phyloP scores from a whole-genome alignment of 2,797 vertebrate species.

The Epinephelus awoara region DNA sequence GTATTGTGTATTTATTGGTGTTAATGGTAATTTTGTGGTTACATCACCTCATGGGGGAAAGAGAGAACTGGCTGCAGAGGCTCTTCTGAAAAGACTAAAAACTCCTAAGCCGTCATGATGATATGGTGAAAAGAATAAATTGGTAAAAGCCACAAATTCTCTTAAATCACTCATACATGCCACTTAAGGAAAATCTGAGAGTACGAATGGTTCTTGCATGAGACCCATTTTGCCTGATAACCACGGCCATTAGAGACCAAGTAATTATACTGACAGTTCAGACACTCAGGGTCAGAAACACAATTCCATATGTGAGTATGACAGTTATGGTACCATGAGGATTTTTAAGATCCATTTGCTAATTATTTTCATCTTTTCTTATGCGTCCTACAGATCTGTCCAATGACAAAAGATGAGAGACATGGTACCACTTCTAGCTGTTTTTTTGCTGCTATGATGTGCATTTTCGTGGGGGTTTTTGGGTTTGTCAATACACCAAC shows the following conservation, averaged over 20 bases:
- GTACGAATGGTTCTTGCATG: background rate
- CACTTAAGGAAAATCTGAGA: constrained; percentile 11
- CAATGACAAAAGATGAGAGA: background rate
- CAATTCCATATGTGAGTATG: constrained; percentile 15
- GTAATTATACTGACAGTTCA: constrained; percentile 23
- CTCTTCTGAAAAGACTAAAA: background rate
- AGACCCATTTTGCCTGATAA: constrained; percentile 12
- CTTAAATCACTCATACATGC: constrained; percentile 16
- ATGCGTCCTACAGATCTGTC: background rate
- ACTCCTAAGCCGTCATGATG: background rate
- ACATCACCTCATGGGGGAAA: constrained; percentile 17
- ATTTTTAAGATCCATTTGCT: constrained; percentile 1
- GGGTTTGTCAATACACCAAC: background rate
- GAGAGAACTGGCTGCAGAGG: background rate
- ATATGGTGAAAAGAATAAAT: background rate
- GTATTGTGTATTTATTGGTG: background rate
- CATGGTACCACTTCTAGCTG: background rate
- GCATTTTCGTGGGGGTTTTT: background rate
- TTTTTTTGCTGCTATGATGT: background rate
- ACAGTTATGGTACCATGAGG: background rate
- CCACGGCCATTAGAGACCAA: constrained; percentile 14
- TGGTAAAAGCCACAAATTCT: background rate
- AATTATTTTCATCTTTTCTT: background rate
- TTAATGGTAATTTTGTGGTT: constrained; percentile 2
- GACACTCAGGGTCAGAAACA: constrained; percentile 26